Percentiles rank a stretch among this genome's conserved stretches.
phyloP scores from a whole-genome alignment of 2,797 vertebrate genomes.

The Neostethus bicornis region DNA sequence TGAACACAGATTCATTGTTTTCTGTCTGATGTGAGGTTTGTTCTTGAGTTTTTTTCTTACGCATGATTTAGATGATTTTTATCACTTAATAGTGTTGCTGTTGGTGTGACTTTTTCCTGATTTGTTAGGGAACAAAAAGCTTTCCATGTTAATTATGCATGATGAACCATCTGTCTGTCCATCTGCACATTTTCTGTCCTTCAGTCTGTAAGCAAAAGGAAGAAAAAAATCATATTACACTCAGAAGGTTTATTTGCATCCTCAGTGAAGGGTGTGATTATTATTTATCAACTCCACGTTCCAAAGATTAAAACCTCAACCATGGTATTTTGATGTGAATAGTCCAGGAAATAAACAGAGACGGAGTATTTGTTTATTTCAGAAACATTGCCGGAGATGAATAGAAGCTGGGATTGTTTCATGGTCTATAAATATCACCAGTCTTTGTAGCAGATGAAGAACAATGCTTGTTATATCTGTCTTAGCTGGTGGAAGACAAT shows the following conservation, averaged over 20 bases:
- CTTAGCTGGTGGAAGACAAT: not conserved
- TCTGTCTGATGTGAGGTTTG: not conserved
- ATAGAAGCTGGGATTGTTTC: not conserved
- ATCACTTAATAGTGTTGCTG: not conserved
- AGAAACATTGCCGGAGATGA: not conserved
- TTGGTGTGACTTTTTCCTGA: conserved; percentile 9
- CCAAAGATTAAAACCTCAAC: conserved; percentile 11
- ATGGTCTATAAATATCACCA: conserved; percentile 4
- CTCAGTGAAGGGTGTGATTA: conserved; percentile 2
- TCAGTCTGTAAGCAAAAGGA: conserved; percentile 21
- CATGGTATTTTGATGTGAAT: not conserved
- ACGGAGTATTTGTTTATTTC: conserved; percentile 17
- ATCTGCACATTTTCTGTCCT: conserved; percentile 56
- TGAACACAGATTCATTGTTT: not conserved
- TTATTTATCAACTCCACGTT: conserved; percentile 8
- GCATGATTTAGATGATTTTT: not conserved
- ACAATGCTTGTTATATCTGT: not conserved
- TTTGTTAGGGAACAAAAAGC: conserved; percentile 8
- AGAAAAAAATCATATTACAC: conserved; percentile 1
- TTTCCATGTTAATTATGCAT: conserved; percentile 41
- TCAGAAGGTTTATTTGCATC: conserved; percentile 1
- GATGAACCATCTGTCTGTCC: conserved; percentile 69
- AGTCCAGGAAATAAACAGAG: not conserved
- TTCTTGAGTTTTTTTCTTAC: not conserved
- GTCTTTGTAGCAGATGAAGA: conserved; percentile 1